Evolutionary conservation across 2,888 invertebrate genomes (phyloP).

Genomic region (Acleris sparsana): DNA sequence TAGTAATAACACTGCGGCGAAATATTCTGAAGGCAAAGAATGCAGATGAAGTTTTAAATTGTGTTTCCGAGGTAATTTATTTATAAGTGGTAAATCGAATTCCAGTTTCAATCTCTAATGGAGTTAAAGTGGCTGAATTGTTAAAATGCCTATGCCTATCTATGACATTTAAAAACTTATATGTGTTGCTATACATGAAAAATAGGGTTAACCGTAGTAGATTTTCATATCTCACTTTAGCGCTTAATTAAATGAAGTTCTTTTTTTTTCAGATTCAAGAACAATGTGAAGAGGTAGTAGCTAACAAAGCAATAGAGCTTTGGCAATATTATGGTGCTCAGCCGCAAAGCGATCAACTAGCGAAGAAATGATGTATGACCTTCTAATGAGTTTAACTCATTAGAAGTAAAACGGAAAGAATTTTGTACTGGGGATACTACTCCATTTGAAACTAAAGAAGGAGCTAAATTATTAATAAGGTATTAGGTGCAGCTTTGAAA

Average conservation of each 20-base stretch:
- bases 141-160: neutral
- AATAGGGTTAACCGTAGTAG: conserved; percentile 1
- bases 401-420: conserved; percentile 64
- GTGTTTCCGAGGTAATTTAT: conserved; percentile 83
- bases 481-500: conserved; percentile 28
- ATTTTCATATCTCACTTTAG: neutral
- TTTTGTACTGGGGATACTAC: conserved; percentile 8
- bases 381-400: conserved; percentile 78
- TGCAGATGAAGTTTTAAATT: conserved; percentile 84
- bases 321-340: conserved; percentile 92
- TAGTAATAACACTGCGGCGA: conserved; percentile 87
- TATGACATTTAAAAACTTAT: conserved; percentile 2
- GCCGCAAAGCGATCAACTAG: conserved; percentile 72
- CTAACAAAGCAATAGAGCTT: conserved; percentile 92
- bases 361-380: conserved; percentile 82
- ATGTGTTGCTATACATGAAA: conserved; percentile 11
- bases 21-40: conserved; percentile 85
- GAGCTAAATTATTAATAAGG: conserved; percentile 25
- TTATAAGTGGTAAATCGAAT: neutral
- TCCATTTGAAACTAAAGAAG: conserved; percentile 9
- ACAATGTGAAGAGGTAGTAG: conserved; percentile 91
- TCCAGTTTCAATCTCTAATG: too few species aligned
- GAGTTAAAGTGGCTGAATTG: conserved; percentile 1
- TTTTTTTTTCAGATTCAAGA: conserved; percentile 86
- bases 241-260: conserved; percentile 13